Conservation (phyloP, 2,797 vertebrate genomes). For the Acrossocheilus fasciatus region DNA sequence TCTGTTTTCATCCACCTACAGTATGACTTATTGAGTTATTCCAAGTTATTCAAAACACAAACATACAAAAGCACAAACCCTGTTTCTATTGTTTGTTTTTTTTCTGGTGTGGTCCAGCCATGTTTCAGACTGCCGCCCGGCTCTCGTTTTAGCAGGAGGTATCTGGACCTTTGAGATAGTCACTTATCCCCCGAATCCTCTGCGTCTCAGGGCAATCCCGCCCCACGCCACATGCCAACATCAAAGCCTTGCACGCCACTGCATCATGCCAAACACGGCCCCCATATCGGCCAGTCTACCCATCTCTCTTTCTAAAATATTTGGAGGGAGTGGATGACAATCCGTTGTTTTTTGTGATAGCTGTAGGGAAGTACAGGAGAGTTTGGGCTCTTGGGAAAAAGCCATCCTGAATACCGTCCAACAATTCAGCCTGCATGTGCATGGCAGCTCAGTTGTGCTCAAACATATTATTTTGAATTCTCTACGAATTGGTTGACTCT, state of each 20-base stretch:
- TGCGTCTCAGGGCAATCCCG: conserved; percentile 41
- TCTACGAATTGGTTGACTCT: neutral
- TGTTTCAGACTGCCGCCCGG: conserved; percentile 1
- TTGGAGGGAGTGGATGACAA: neutral
- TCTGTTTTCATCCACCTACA: neutral
- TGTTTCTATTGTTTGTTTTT: neutral
- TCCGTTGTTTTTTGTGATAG: neutral
- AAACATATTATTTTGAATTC: conserved; percentile 27
- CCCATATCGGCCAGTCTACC: conserved; percentile 21
- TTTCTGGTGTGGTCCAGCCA: neutral
- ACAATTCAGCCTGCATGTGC: conserved; percentile 10
- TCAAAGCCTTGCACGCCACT: conserved; percentile 31
- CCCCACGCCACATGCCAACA: conserved; percentile 39
- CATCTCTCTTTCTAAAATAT: conserved; percentile 30
- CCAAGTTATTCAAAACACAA: neutral
- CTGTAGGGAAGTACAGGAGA: conserved; percentile 25
- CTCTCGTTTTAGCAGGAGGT: conserved; percentile 23
- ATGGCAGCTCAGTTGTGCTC: conserved; percentile 12
- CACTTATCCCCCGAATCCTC: conserved; percentile 39
- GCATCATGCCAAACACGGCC: conserved; percentile 18
- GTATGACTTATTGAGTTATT: neutral
- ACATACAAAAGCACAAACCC: neutral
- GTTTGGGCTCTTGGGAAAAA: conserved; percentile 9
- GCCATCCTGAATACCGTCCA: conserved; percentile 14
- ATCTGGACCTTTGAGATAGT: conserved; percentile 46